Evolutionary conservation across 1,140 invertebrate genomes (phyloP), one percentile per base, ranked within the genome.

Genomic region (Elysia chlorotica): DNA sequence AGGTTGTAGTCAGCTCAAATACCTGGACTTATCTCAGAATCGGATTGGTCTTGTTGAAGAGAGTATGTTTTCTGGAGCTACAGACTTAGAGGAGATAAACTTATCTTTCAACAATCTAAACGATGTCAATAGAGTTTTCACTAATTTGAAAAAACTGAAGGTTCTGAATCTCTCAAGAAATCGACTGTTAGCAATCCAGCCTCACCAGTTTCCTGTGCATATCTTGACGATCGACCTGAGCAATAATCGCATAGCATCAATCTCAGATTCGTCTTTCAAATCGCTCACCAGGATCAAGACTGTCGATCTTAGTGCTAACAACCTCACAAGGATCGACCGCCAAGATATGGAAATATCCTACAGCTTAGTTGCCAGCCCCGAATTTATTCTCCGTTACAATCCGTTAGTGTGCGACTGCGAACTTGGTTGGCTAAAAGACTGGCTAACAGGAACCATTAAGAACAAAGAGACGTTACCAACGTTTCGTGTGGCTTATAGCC

Each of bases 351-450:
- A 75, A 10, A 70, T 81, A 14, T 70, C 77, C 2, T 68, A 63
- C 23, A 57, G 74, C 19, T 35, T 70, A 31, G 53, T 23, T 23
- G 68, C 66, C 0, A 41, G 62, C 2, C 77, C 78, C 5, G 41
- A 65, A 5, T 67, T 82, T 41, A 73, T 76, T 57, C 59, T 82
- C n/a, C 19, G 23, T n/a, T 75, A 71, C 6, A 82, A 82, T 65
- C 76, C 73, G 5, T 75, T 82, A 19, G 62, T 59, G 14, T 82
- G 81, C 73, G 79, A 82, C 70, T 82, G 81, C 65, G 65, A 74
- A 14, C 57, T 81, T 19, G 67, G 72, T 14, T 82, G 81, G 81
- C 69, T 82, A n/a, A 77, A 79, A 67, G 71, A 79, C 61, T 73
- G 76, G 66, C 59, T 72, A n/a, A 61, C 76, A 35, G 67, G 66